phyloP scores from a whole-genome alignment of 2,797 vertebrate genomes.

The Otus scops region DNA sequence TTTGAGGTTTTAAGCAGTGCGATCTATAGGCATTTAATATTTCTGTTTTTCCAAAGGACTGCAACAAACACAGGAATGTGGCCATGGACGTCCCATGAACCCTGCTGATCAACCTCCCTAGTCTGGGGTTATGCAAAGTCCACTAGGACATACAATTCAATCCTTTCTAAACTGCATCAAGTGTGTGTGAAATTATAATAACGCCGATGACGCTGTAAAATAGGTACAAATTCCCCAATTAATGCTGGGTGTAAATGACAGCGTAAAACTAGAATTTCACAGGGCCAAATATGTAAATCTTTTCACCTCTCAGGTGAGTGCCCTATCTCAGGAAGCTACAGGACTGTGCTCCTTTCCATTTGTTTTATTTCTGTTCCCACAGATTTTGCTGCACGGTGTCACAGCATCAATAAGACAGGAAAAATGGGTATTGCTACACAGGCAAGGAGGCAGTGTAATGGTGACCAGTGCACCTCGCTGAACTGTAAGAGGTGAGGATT shows the following conservation, averaged over 20 bases:
- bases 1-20: not conserved
- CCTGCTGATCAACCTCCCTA: not conserved
- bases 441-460: not conserved
- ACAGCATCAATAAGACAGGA: not conserved
- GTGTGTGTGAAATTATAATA: not conserved
- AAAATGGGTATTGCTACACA: not conserved
- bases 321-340: not conserved
- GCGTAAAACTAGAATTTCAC: not conserved
- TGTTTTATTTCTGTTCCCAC: not conserved
- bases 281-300: not conserved
- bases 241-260: not conserved
- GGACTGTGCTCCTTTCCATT: not conserved
- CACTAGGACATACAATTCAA: not conserved
- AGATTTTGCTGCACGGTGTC: not conserved
- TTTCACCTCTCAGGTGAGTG: not conserved
- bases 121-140: accelerated
- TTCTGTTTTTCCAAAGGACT: not conserved
- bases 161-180: not conserved
- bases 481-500: not conserved
- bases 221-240: not conserved
- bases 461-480: not conserved
- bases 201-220: not conserved
- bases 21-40: not conserved
- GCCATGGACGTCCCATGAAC: not conserved
- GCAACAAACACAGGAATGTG: not conserved